These are phyloP conservation scores for Epiblema foenella DNA, from an alignment of 2,888 invertebrate species.

Conservation along the genomic window DNA sequence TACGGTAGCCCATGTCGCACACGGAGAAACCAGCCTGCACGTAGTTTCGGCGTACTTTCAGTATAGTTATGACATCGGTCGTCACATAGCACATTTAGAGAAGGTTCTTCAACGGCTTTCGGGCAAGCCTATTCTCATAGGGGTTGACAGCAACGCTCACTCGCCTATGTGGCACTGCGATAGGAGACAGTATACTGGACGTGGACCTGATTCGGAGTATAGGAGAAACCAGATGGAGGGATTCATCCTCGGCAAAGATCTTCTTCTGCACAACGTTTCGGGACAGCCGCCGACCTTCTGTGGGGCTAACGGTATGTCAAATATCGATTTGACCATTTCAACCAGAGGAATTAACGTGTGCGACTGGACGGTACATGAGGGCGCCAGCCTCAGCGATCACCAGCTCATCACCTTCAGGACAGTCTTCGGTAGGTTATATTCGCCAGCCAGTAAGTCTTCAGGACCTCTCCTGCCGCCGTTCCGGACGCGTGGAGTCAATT, in stretches of 20 bases:
- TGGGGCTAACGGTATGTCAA: constrained; percentile 40
- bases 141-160: constrained; percentile 51
- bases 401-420: constrained; percentile 43
- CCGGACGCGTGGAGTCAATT: too few species aligned
- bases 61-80: constrained; percentile 45
- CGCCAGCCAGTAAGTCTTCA: neutral
- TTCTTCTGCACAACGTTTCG: constrained; percentile 40
- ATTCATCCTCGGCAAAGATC: constrained; percentile 37
- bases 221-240: constrained; percentile 43
- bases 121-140: constrained; percentile 43
- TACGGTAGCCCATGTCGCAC: constrained; percentile 41
- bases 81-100: constrained; percentile 30
- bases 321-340: constrained; percentile 40
- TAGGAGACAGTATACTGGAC: constrained; percentile 37
- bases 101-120: neutral
- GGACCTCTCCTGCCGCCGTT: neutral
- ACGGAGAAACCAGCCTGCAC: constrained; percentile 20
- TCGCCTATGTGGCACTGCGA: constrained; percentile 50
- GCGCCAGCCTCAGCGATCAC: constrained; percentile 48
- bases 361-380: constrained; percentile 40
- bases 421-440: neutral
- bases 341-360: constrained; percentile 17
- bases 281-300: constrained; percentile 43
- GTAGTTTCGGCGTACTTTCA: constrained; percentile 48
- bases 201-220: constrained; percentile 41